phyloP scores from a whole-genome alignment of 2,888 invertebrate species.

The Pristionchus japonicus region DNA sequence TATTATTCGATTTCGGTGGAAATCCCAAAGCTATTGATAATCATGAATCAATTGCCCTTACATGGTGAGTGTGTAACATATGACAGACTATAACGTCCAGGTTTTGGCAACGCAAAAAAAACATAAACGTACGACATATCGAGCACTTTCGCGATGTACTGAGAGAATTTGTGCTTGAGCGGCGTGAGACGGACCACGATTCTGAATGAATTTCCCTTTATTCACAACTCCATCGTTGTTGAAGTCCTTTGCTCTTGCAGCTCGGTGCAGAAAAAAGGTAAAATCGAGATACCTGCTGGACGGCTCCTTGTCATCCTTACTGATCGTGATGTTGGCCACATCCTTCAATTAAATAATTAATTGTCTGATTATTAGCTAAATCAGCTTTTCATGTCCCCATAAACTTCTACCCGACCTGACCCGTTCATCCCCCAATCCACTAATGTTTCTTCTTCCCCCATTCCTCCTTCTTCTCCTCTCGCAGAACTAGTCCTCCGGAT shows the following conservation, averaged over 20 bases:
- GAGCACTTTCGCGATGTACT: slow-evolving; percentile 70
- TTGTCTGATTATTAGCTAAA: no score
- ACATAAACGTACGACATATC: slow-evolving; percentile 59
- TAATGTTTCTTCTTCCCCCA: slow-evolving; percentile 8
- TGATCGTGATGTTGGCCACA: slow-evolving; percentile 12
- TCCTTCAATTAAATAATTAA: background rate
- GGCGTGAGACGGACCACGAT: slow-evolving; percentile 61
- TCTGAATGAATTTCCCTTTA: background rate
- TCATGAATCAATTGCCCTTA: no score
- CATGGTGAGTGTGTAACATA: no score
- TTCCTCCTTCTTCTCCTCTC: background rate
- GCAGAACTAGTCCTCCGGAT: slow-evolving; percentile 18
- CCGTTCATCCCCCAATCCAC: slow-evolving; percentile 40
- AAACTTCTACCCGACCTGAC: background rate
- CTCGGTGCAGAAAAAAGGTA: no score
- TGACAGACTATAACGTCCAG: no score
- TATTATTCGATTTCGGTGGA: no score
- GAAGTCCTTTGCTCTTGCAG: no score
- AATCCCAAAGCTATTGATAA: no score
- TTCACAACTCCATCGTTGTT: no score
- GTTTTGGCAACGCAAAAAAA: no score
- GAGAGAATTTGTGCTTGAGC: slow-evolving; percentile 62
- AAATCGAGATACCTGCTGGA: slow-evolving; percentile 30
- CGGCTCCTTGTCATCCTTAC: slow-evolving; percentile 41
- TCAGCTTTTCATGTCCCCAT: background rate